Evolutionary conservation across 2,797 vertebrate genomes (phyloP).

Genomic region (Halcyon chelicuti): DNA sequence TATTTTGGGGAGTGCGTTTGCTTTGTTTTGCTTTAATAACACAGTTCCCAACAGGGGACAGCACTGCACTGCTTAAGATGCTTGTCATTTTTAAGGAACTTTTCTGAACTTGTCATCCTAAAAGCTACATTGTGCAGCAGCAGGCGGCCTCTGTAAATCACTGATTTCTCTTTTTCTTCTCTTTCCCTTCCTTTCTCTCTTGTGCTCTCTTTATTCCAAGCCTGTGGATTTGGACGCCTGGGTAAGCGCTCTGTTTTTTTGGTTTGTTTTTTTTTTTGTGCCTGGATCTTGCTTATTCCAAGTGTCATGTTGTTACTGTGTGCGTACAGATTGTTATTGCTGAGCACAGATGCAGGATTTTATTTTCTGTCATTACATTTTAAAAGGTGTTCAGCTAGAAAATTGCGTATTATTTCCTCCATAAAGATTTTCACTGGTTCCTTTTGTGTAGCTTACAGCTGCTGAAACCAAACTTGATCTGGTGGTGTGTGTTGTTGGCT

Average conservation of each 20-base stretch:
- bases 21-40: neutral
- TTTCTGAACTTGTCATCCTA: slow-evolving; percentile 36
- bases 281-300: slow-evolving; percentile 81
- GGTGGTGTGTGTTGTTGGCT: slow-evolving; percentile 37
- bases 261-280: slow-evolving; percentile 18
- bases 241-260: slow-evolving; percentile 79
- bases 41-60: slow-evolving; percentile 9
- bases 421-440: slow-evolving; percentile 70
- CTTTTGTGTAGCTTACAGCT: slow-evolving; percentile 74
- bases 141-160: slow-evolving; percentile 60
- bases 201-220: slow-evolving; percentile 70
- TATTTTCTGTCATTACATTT: slow-evolving; percentile 87
- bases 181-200: slow-evolving; percentile 35
- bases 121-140: slow-evolving; percentile 51
- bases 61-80: slow-evolving; percentile 19
- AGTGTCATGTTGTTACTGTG: slow-evolving; percentile 89
- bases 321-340: slow-evolving; percentile 81
- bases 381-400: slow-evolving; percentile 93
- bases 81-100: slow-evolving; percentile 24
- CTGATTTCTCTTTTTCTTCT: slow-evolving; percentile 53
- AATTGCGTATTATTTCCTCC: slow-evolving; percentile 88
- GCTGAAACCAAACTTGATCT: slow-evolving; percentile 59
- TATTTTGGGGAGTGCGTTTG: neutral
- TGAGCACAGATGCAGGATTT: slow-evolving; percentile 73
- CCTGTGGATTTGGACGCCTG: slow-evolving; percentile 86